Base-by-base conservation (phyloP, 2,888 invertebrate genomes). In the Helleia helle region DNA sequence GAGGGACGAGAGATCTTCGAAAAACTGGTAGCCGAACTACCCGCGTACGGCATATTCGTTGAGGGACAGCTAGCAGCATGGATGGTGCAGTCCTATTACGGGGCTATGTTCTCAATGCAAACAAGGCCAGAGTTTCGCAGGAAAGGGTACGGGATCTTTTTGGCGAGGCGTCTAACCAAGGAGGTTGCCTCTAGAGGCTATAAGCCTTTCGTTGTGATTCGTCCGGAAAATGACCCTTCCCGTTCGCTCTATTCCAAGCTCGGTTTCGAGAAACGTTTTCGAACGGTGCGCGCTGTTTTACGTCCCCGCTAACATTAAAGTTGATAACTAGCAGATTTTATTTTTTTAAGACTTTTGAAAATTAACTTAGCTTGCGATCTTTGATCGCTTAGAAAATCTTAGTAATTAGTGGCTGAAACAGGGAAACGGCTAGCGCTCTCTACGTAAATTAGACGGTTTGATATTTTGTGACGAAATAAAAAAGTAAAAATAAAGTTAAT, bases 91-190 rank as follows among this genome's bases (percentile, higher is more conserved):
- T 93, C 93, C 12, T 94, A 94, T 75, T 94, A 94, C 72, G 94
- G 94, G 14, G 94, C 94, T 47, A 94, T 94, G 94, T 94, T 94
- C 83, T 94, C 94, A 38, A 94, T 94, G 94, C 94, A 94, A 77
- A 94, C 94, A 42, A 88, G 90, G 59, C 92, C 92, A 37, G 90
- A 92, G 69, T 90, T 89, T 71, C 88, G 92, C 48, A 86, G 81
- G 51, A 91, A 91, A 79, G 92, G 92, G 65, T 92, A 91, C 72
- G 93, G 93, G 52, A 91, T 92, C 51, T 89, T 89, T 59, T 83
- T 93, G 54, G 93, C 93, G 42, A 88, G 89, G 58, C 87, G 87
- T 46, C 84, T 91, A 48, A 90, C 90, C 41, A 84, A 87, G 58
- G 87, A 88, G 54, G 90, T 91, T 34, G 88, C 89, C 29, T 88